Conservation (phyloP, 2,797 vertebrate species). For the Aplochiton taeniatus region DNA sequence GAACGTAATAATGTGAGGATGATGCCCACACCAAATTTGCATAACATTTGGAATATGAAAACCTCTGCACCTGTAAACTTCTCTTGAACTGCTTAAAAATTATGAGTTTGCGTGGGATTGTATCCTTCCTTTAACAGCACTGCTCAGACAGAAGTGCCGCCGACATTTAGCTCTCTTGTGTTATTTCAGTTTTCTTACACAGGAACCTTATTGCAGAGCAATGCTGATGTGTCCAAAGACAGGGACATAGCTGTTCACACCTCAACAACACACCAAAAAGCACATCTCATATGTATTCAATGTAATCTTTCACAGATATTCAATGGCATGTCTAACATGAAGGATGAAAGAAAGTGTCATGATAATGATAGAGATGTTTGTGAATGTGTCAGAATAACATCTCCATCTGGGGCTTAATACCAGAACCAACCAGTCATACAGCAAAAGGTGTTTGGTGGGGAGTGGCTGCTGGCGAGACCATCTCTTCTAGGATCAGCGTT, state of each 20-base stretch:
- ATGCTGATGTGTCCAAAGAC: too few species aligned
- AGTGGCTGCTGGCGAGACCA: slow-evolving; percentile 2
- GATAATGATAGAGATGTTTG: not conserved
- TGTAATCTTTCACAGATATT: too few species aligned
- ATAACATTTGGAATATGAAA: slow-evolving; percentile 32
- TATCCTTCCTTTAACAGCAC: slow-evolving; percentile 49
- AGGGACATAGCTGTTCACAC: too few species aligned
- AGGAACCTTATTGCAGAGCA: too few species aligned
- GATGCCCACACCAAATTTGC: slow-evolving; percentile 22
- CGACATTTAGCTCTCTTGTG: slow-evolving; percentile 26
- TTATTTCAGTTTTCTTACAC: not conserved
- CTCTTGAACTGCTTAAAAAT: slow-evolving; percentile 14
- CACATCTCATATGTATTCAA: not conserved
- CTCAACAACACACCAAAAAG: not conserved
- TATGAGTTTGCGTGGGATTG: slow-evolving; percentile 33
- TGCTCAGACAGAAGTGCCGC: slow-evolving; percentile 51
- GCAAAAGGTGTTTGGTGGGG: slow-evolving; percentile 39
- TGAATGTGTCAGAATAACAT: not conserved
- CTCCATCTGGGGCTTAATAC: not conserved
- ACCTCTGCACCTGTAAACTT: slow-evolving; percentile 34
- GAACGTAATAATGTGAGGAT: slow-evolving; percentile 39
- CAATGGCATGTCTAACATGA: too few species aligned
- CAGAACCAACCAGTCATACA: slow-evolving; percentile 38
- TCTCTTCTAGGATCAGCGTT: not conserved
- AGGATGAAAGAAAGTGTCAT: too few species aligned